Conservation (phyloP, 1,140 invertebrate genomes). For the Andrena cerasifolii region DNA sequence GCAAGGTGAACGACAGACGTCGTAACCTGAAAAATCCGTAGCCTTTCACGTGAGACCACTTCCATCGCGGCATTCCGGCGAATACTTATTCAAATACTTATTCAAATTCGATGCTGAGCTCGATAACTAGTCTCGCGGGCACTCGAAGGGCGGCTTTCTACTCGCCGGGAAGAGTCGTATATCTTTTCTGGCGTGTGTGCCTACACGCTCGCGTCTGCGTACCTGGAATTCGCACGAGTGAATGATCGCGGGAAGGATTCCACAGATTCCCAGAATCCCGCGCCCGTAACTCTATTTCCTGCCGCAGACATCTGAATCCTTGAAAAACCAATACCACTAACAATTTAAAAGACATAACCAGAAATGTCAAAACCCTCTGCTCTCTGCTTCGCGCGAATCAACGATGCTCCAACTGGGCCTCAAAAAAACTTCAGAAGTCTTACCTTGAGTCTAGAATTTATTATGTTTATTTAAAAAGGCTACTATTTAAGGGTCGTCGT, state of each 20-base stretch:
- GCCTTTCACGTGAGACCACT: constrained; percentile 9
- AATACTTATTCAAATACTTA: constrained; percentile 45
- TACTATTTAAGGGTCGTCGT: too few relatives aligned
- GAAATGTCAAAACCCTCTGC: too few relatives aligned
- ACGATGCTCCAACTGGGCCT: too few relatives aligned
- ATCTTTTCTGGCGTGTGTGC: constrained; percentile 2
- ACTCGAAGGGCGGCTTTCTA: constrained; percentile 1
- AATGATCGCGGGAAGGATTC: constrained; percentile 32
- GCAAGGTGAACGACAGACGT: constrained; percentile 17
- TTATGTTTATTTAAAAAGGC: too few relatives aligned
- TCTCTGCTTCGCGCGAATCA: too few relatives aligned
- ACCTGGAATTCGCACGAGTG: constrained; percentile 36
- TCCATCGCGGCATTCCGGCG: constrained; percentile 17
- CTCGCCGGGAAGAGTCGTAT: constrained; percentile 2
- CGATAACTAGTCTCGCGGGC: constrained; percentile 24
- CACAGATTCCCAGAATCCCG: constrained; percentile 43
- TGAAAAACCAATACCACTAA: too few relatives aligned
- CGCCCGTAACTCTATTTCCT: constrained; percentile 35
- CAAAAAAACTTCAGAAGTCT: too few relatives aligned
- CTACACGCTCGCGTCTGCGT: not conserved
- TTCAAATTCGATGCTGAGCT: constrained; percentile 52
- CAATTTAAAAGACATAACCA: too few relatives aligned
- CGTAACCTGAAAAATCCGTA: constrained; percentile 13
- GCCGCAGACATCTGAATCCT: constrained; percentile 1
- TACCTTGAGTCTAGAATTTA: too few relatives aligned